Evolutionary conservation across 2,888 invertebrate species (phyloP).

Genomic region (Agelastica alni): DNA sequence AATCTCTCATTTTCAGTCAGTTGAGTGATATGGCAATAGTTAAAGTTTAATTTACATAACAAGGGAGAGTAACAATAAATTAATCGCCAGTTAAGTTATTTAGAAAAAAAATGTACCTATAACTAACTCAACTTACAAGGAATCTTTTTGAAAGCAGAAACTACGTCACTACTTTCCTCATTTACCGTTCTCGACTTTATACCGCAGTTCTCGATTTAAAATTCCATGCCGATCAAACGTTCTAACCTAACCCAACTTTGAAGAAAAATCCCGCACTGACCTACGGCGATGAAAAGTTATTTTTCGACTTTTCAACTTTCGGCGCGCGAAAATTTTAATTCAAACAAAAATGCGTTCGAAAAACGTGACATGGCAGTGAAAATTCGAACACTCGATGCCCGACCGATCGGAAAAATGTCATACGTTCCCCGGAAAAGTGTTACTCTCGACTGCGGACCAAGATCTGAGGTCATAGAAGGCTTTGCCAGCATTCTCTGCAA

Average conservation of each 20-base stretch:
- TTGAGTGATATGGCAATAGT: no score
- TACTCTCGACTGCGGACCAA: constrained; percentile 52
- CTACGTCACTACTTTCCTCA: constrained; percentile 3
- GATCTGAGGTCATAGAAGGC: constrained; percentile 59
- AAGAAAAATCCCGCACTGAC: not conserved
- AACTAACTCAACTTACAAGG: constrained; percentile 10
- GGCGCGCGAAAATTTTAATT: not conserved
- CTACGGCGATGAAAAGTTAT: not conserved
- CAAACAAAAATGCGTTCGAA: not conserved
- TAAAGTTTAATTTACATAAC: no score
- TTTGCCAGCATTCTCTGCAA: constrained; percentile 62
- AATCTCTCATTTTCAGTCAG: no score
- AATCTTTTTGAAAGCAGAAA: not conserved
- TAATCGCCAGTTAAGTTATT: no score
- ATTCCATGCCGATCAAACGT: constrained; percentile 10
- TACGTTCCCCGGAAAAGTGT: constrained; percentile 25
- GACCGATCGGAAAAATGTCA: constrained; percentile 15
- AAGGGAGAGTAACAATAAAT: no score
- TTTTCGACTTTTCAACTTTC: not conserved
- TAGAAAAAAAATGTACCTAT: no score
- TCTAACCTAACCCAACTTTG: constrained; percentile 12
- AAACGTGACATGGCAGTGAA: constrained; percentile 28
- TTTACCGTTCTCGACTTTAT: not conserved
- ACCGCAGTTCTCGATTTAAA: constrained; percentile 3
- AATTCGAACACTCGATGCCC: constrained; percentile 26